phyloP scores from a whole-genome alignment of 2,888 invertebrate genomes.

The Ryuthela nishihirai region DNA sequence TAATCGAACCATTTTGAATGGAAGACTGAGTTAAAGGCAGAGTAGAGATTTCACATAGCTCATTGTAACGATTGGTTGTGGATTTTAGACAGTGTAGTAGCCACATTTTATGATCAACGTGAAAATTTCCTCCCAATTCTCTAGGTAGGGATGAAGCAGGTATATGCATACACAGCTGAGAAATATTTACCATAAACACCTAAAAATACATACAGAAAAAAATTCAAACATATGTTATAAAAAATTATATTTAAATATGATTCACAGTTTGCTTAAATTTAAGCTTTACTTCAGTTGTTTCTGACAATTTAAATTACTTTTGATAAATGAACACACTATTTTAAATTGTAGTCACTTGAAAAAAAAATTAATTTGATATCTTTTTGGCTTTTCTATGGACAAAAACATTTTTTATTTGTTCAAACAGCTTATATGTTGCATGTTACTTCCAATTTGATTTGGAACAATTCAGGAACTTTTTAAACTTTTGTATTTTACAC shows the following conservation, averaged over 20 bases:
- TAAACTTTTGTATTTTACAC: too few relatives aligned
- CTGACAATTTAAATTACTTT: not conserved
- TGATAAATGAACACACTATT: too few relatives aligned
- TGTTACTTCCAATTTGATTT: too few relatives aligned
- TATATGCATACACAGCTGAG: constrained; percentile 76
- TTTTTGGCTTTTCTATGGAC: too few relatives aligned
- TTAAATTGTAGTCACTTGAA: too few relatives aligned
- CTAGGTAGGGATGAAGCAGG: constrained; percentile 81
- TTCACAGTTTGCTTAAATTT: not conserved
- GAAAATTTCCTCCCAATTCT: constrained; percentile 79
- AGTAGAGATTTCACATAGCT: constrained; percentile 27
- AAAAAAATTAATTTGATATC: too few relatives aligned
- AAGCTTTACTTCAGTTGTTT: not conserved
- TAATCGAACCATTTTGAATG: not conserved
- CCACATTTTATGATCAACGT: constrained; percentile 86
- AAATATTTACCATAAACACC: constrained; percentile 86
- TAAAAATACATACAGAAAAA: constrained; percentile 38
- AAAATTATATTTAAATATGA: not conserved
- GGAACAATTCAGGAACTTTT: too few relatives aligned
- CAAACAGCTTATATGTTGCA: too few relatives aligned
- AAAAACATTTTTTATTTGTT: too few relatives aligned
- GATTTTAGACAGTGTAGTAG: constrained; percentile 64
- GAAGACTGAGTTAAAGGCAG: not conserved
- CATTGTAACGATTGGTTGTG: constrained; percentile 34
- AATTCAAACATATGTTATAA: not conserved